Percentiles rank a stretch among this genome's conserved stretches.
Evolutionary conservation across 2,888 invertebrate genomes (phyloP).

Genomic region (Leptogaster cylindrica): DNA sequence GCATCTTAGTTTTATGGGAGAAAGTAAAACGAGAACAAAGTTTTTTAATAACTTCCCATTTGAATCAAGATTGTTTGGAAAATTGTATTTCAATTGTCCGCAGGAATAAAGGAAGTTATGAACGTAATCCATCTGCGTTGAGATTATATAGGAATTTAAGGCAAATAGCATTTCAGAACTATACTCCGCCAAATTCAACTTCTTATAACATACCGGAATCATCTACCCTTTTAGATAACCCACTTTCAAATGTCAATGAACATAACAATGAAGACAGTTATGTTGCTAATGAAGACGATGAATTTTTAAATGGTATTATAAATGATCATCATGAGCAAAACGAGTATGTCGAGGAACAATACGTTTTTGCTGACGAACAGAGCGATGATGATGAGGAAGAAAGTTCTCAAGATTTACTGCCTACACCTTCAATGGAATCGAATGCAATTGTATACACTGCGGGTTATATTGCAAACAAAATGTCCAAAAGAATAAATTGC

Average conservation of each 20-base stretch:
- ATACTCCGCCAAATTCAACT: not conserved
- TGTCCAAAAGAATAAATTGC: not conserved
- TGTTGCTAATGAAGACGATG: not conserved
- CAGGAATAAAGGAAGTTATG: not conserved
- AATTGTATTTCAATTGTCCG: conserved; percentile 9
- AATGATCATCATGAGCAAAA: not conserved
- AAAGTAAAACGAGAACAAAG: not conserved
- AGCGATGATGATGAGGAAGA: not conserved
- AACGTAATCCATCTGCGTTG: conserved; percentile 9
- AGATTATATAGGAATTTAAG: not conserved
- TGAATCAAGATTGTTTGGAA: not conserved
- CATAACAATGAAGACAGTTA: not conserved
- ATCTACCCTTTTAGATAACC: not conserved
- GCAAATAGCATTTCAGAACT: not conserved
- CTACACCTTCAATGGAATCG: not conserved
- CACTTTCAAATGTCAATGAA: not conserved
- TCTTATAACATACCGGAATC: not conserved
- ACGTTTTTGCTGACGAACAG: not conserved
- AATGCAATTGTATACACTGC: not conserved
- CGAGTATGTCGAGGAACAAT: not conserved
- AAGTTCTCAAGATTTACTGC: not conserved
- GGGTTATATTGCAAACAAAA: conserved; percentile 3
- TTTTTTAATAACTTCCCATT: not conserved
- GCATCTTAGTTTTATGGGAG: not conserved
- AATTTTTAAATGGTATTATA: not conserved